These are phyloP conservation scores for Iselma pallidipennis DNA, from an alignment of 2,888 invertebrate genomes.

Conservation along the genomic window DNA sequence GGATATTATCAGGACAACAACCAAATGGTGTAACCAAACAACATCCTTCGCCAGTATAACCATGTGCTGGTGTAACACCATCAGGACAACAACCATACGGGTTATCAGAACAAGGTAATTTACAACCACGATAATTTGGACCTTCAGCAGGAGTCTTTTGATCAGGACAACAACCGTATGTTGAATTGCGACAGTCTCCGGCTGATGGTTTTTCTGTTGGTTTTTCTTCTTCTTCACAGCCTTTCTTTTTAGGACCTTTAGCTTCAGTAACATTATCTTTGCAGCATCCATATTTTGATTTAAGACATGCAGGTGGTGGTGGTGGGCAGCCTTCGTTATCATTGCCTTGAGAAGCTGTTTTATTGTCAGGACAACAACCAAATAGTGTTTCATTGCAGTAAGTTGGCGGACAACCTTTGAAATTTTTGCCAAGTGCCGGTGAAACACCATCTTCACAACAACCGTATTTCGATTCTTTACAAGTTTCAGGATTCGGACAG, in stretches of 20 bases:
- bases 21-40: constrained; percentile 74
- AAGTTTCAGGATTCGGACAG: constrained; percentile 75
- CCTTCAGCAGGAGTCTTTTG: constrained; percentile 70
- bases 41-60: constrained; percentile 80
- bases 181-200: constrained; percentile 59
- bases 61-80: constrained; percentile 81
- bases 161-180: constrained; percentile 80
- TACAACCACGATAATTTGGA: constrained; percentile 74
- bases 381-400: constrained; percentile 78
- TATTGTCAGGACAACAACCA: constrained; percentile 85
- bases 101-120: constrained; percentile 67
- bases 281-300: constrained; percentile 81
- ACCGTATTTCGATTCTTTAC: constrained; percentile 73
- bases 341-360: constrained; percentile 78
- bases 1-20: constrained; percentile 91
- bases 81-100: constrained; percentile 89
- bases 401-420: constrained; percentile 75
- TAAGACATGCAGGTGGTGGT: constrained; percentile 62
- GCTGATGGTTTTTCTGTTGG: constrained; percentile 38
- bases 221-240: constrained; percentile 47
- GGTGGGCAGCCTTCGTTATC: constrained; percentile 82
- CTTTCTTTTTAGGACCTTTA: constrained; percentile 43
- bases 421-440: constrained; percentile 70
- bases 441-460: constrained; percentile 86
- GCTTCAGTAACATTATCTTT: constrained; percentile 76